Conservation (phyloP, 2,888 invertebrate species). For the Embidobia sp. region DNA sequence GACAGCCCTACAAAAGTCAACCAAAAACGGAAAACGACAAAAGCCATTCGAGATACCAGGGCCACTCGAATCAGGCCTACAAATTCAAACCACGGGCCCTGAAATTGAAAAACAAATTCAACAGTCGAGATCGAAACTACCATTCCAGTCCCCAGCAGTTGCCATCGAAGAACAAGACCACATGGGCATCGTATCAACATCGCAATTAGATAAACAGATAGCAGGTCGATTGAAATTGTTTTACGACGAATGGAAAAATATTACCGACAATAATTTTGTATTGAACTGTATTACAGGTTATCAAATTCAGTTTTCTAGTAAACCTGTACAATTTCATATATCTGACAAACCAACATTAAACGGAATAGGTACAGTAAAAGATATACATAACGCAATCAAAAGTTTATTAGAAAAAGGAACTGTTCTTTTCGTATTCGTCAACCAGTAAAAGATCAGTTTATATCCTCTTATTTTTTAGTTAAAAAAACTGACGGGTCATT, state of each 20-base stretch:
- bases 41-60: too few relatives aligned
- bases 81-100: slow-evolving; percentile 1
- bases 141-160: not conserved
- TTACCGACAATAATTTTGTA: slow-evolving; percentile 3
- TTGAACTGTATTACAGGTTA: slow-evolving; percentile 6
- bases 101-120: slow-evolving; percentile 14
- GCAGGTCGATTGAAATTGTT: slow-evolving; percentile 5
- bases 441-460: slow-evolving; percentile 1
- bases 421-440: not conserved
- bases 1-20: too few relatives aligned
- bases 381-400: not conserved
- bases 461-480: too few relatives aligned
- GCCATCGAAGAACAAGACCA: not conserved
- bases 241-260: not conserved
- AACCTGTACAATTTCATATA: not conserved
- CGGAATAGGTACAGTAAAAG: not conserved
- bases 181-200: too few relatives aligned
- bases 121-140: not conserved
- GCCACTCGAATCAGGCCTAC: too few relatives aligned
- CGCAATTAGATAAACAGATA: slow-evolving; percentile 3
- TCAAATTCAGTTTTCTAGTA: not conserved
- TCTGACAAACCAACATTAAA: not conserved
- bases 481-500: not conserved
- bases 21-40: too few relatives aligned
- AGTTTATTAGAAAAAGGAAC: not conserved